Percentiles rank a stretch among this genome's conserved stretches.
Conservation (phyloP, 1,140 invertebrate species). For the Luehdorfia chinensis region DNA sequence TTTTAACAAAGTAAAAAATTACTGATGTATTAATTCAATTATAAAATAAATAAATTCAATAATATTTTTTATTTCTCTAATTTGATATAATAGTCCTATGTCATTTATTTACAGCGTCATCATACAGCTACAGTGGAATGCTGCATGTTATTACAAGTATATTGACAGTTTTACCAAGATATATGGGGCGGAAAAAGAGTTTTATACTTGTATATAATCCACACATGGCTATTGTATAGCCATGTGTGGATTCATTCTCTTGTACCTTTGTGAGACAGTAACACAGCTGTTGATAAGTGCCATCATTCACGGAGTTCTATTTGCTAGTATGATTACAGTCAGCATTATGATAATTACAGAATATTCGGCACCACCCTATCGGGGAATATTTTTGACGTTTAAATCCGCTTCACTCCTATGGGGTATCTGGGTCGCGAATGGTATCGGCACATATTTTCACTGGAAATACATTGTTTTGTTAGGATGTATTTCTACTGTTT, state of each 20-base stretch:
- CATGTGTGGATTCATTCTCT: conserved; percentile 22
- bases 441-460: conserved; percentile 36
- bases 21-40: no score
- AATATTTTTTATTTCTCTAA: no score
- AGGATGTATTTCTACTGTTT: neutral
- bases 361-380: conserved; percentile 33
- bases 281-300: conserved; percentile 28
- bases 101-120: conserved; percentile 2
- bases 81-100: no score
- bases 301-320: conserved; percentile 29
- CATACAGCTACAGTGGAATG: conserved; percentile 4
- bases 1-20: no score
- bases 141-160: conserved; percentile 1
- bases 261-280: conserved; percentile 27
- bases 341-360: conserved; percentile 32
- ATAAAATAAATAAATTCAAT: no score
- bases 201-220: neutral
- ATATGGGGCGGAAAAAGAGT: neutral
- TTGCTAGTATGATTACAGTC: conserved; percentile 27
- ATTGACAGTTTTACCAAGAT: neutral
- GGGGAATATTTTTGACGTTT: conserved; percentile 34
- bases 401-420: conserved; percentile 37
- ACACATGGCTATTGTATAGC: neutral
- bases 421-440: conserved; percentile 40
- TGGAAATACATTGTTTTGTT: conserved; percentile 22